Evolutionary conservation across 2,888 invertebrate genomes (phyloP).

Genomic region (Dasysyrphus tricinctus): DNA sequence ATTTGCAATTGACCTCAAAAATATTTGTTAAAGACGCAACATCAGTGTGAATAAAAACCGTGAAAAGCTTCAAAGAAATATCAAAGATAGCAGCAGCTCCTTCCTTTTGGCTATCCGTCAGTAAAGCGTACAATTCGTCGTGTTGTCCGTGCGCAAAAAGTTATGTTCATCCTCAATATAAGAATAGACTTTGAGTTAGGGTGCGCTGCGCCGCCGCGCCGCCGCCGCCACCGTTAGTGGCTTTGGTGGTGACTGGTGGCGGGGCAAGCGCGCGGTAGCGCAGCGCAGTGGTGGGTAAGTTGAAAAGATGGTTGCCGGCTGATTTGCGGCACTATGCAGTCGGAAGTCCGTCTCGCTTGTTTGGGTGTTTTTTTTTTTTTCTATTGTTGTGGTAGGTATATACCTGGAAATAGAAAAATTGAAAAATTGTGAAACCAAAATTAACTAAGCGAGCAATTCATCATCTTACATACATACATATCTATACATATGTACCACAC

Average conservation of each 20-base stretch:
- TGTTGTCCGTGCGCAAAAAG: slow-evolving; percentile 67
- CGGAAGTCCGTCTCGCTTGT: slow-evolving; percentile 72
- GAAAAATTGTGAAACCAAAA: slow-evolving; percentile 70
- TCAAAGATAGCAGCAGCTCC: slow-evolving; percentile 66
- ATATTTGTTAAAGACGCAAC: slow-evolving; percentile 36
- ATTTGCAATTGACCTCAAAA: slow-evolving; percentile 73
- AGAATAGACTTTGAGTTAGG: background rate
- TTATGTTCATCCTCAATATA: slow-evolving; percentile 72
- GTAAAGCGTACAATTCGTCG: slow-evolving; percentile 5
- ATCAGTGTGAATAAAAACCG: slow-evolving; percentile 67
- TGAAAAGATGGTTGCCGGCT: slow-evolving; percentile 47
- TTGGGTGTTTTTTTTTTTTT: slow-evolving; percentile 36
- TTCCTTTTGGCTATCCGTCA: slow-evolving; percentile 62
- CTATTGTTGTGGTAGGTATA: slow-evolving; percentile 48
- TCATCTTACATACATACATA: slow-evolving; percentile 16
- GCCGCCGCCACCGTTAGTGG: background rate
- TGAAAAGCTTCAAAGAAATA: slow-evolving; percentile 63
- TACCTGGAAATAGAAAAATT: slow-evolving; percentile 63
- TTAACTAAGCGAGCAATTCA: slow-evolving; percentile 55
- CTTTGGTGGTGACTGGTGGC: too few species aligned
- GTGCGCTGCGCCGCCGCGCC: too few species aligned
- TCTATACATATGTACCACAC: background rate
- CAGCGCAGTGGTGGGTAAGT: background rate
- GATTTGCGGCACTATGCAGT: slow-evolving; percentile 51
- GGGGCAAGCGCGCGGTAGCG: background rate